Conservation (phyloP, 1,140 invertebrate genomes). For the Portunus trituberculatus region DNA sequence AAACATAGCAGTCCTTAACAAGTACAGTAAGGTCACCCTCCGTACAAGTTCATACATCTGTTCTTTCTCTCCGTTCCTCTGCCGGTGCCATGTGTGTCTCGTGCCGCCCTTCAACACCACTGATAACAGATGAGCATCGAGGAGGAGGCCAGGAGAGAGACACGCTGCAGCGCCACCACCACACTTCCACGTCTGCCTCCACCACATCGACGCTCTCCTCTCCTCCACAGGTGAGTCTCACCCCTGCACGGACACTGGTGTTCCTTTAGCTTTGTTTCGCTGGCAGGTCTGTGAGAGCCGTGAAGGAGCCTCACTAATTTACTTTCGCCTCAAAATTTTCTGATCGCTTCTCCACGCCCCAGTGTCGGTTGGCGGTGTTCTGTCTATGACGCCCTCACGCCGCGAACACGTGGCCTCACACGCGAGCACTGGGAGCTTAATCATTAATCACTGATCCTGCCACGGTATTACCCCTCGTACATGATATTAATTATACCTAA, state of each 20-base stretch:
- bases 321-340: neutral
- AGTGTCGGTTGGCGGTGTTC: too few relatives aligned
- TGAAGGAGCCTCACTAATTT: neutral
- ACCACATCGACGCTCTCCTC: conserved; percentile 70
- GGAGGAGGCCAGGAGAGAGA: conserved; percentile 68
- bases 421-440: neutral
- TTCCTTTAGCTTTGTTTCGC: neutral
- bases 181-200: conserved; percentile 64
- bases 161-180: conserved; percentile 56
- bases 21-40: too few relatives aligned
- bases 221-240: conserved; percentile 64
- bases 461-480: neutral
- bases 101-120: neutral
- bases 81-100: neutral
- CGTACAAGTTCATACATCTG: neutral
- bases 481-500: neutral
- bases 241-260: neutral
- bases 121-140: conserved; percentile 69
- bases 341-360: neutral
- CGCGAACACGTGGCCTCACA: neutral
- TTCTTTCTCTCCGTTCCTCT: neutral
- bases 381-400: neutral
- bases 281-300: neutral
- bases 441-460: neutral
- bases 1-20: too few relatives aligned